phyloP scores from a whole-genome alignment of 2,797 vertebrate genomes.

The Typhlichthys eigenmanni region DNA sequence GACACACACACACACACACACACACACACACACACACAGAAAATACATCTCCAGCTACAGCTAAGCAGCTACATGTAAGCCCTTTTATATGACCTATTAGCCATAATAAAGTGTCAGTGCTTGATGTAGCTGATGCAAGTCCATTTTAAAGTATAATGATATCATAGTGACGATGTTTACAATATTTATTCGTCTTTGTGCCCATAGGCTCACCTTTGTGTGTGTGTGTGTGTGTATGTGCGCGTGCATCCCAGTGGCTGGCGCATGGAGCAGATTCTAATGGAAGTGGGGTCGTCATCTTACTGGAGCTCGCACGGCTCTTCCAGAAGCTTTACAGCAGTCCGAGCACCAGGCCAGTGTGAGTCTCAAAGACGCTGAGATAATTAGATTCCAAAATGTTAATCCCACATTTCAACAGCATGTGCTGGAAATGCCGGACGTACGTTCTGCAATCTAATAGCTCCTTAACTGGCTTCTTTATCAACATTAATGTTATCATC shows the following conservation, averaged over 20 bases:
- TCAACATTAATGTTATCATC: not conserved
- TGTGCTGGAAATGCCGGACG: no score
- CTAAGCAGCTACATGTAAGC: not conserved
- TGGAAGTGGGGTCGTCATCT: conserved; percentile 77
- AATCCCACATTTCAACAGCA: not conserved
- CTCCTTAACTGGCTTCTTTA: no score
- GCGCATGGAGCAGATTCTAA: conserved; percentile 84
- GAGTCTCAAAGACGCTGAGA: conserved; percentile 36
- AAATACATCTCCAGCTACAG: no score
- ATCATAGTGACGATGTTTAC: not conserved
- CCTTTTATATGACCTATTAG: not conserved
- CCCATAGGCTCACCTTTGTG: not conserved
- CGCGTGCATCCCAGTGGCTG: conserved; percentile 71
- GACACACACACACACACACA: no score
- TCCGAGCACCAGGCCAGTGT: conserved; percentile 74
- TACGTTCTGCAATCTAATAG: no score
- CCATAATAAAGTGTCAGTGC: not conserved
- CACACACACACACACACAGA: no score
- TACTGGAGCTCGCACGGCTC: conserved; percentile 79
- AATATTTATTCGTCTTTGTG: not conserved
- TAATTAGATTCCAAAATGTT: not conserved
- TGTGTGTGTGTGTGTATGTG: not conserved
- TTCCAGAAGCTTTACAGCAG: conserved; percentile 78
- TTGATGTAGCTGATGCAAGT: not conserved
- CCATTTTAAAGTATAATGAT: not conserved